Evolutionary conservation across 2,888 invertebrate genomes (phyloP).

Genomic region (Fragum fragum): DNA sequence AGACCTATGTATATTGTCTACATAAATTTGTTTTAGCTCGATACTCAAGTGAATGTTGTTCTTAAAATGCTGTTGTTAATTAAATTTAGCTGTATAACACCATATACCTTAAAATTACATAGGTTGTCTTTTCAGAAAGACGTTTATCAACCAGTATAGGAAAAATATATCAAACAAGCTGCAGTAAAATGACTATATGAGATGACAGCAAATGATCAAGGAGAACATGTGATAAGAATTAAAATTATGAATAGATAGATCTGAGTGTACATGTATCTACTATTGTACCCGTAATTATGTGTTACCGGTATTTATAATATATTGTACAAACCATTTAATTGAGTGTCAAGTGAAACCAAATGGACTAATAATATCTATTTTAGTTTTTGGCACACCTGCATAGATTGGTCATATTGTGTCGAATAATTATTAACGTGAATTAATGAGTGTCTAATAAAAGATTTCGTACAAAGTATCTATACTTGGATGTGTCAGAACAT

Average conservation of each 20-base stretch:
- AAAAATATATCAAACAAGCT: neutral
- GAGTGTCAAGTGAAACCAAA: slow-evolving; percentile 6
- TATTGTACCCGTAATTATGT: slow-evolving; percentile 9
- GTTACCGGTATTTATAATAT: neutral
- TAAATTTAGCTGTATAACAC: slow-evolving; percentile 3
- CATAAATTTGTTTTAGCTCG: neutral
- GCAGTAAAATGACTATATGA: slow-evolving; percentile 6
- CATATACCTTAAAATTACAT: slow-evolving; percentile 2
- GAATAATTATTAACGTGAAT: neutral
- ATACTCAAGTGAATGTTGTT: neutral
- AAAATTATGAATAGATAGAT: slow-evolving; percentile 6
- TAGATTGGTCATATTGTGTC: slow-evolving; percentile 2
- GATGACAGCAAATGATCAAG: neutral
- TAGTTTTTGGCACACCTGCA: slow-evolving; percentile 6
- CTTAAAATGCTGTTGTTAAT: slow-evolving; percentile 3
- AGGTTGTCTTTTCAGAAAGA: slow-evolving; percentile 6
- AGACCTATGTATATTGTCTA: slow-evolving; percentile 1
- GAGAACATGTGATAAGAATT: slow-evolving; percentile 2
- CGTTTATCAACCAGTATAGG: neutral
- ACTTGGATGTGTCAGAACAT: slow-evolving; percentile 6
- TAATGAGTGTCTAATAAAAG: neutral
- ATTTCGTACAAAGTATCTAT: slow-evolving; percentile 6
- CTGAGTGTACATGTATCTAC: slow-evolving; percentile 13
- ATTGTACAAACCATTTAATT: slow-evolving; percentile 1
- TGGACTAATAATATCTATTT: slow-evolving; percentile 6